Conservation (phyloP, 2,797 vertebrate species). For the Uromys caudimaculatus region DNA sequence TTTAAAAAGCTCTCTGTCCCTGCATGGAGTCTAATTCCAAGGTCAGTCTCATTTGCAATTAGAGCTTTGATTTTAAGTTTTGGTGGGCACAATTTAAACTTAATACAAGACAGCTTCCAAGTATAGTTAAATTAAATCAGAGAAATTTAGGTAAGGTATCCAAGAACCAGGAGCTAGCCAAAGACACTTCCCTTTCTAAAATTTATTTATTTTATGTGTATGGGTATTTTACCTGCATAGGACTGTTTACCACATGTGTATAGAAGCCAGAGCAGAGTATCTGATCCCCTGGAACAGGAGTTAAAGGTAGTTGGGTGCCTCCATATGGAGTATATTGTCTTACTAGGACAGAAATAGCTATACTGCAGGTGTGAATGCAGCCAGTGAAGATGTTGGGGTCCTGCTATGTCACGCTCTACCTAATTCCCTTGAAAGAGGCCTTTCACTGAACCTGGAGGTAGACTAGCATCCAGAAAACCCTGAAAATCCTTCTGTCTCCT, state of each 20-base stretch:
- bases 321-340: background rate
- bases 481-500: too few relatives aligned
- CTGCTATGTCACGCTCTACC: background rate
- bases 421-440: background rate
- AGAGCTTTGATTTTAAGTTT: background rate
- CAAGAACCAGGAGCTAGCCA: background rate
- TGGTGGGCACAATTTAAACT: background rate
- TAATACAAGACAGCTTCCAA: background rate
- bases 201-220: background rate
- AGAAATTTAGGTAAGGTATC: background rate
- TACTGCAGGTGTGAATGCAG: background rate
- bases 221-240: background rate
- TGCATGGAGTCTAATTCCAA: background rate
- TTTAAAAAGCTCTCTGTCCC: background rate
- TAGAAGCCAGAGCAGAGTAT: background rate
- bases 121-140: background rate
- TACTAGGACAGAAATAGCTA: background rate
- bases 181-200: background rate
- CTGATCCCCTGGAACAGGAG: background rate
- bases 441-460: background rate
- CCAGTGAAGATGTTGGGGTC: background rate
- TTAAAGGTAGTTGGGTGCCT: background rate
- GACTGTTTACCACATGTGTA: background rate
- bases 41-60: background rate
- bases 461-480: background rate